phyloP scores from a whole-genome alignment of 2,113 vertebrate species.

The Larimichthys polyactis region DNA sequence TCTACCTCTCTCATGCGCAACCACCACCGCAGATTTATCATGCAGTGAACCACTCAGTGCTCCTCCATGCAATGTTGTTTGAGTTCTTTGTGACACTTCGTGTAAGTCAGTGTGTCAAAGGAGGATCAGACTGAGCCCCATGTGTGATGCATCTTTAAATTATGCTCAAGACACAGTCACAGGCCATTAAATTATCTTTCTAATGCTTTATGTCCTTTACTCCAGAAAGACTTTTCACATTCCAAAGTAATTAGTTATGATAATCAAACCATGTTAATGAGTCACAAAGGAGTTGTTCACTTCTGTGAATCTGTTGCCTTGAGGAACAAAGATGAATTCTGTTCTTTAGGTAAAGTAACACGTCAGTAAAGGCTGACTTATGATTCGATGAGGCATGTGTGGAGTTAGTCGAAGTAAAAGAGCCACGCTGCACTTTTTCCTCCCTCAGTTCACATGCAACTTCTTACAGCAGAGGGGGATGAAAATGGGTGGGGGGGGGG shows the following conservation, averaged over 20 bases:
- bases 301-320: background rate
- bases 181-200: background rate
- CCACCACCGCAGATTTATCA: background rate
- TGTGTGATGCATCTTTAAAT: background rate
- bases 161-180: background rate
- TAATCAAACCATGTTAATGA: background rate
- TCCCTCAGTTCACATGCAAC: background rate
- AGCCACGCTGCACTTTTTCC: background rate
- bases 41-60: background rate
- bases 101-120: background rate
- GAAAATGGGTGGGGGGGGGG: background rate
- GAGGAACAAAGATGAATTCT: background rate
- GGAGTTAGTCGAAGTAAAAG: background rate
- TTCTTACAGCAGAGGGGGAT: conserved; percentile 7
- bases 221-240: conserved; percentile 2
- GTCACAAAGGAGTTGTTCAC: background rate
- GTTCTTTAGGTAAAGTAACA: background rate
- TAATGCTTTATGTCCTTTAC: background rate
- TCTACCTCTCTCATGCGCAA: conserved; percentile 7
- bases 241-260: background rate
- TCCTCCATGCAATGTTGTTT: background rate
- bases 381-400: background rate
- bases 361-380: background rate
- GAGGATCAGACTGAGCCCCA: background rate
- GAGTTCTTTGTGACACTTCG: background rate